These are phyloP conservation scores for Alligator sinensis DNA, from an alignment of 2,113 vertebrate genomes.

Conservation along the genomic window DNA sequence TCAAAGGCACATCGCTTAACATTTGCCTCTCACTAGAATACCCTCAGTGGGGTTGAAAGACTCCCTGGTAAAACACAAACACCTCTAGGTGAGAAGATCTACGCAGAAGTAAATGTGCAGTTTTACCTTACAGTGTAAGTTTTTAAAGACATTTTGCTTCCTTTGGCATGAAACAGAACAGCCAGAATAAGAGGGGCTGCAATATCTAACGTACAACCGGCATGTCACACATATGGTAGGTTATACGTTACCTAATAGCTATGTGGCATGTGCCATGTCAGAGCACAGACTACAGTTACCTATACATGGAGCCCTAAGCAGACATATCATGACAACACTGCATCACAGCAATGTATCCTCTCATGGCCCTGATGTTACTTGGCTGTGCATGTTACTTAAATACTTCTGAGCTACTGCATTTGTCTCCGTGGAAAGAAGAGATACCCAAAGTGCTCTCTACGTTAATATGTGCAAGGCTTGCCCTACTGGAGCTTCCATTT, in stretches of 20 bases:
- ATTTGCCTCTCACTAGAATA: background rate
- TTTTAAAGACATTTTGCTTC: background rate
- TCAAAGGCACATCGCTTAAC: rapidly evolving
- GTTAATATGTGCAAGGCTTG: background rate
- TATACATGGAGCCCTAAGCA: background rate
- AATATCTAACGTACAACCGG: background rate
- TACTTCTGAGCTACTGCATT: background rate
- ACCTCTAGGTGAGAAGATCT: background rate
- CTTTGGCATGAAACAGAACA: background rate
- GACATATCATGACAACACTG: background rate
- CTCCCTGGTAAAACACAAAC: background rate
- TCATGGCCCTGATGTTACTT: background rate
- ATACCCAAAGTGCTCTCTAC: background rate
- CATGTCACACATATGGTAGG: background rate
- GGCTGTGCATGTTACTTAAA: background rate
- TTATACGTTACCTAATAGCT: background rate
- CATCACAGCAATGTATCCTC: background rate
- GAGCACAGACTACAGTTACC: background rate
- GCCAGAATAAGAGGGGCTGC: background rate
- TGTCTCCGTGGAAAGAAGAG: background rate
- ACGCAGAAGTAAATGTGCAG: background rate
- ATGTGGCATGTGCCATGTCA: background rate
- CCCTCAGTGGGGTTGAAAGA: background rate
- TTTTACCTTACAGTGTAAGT: background rate
- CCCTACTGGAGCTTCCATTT: background rate